These are phyloP conservation scores for Phrynocephalus forsythii DNA, from an alignment of 2,797 vertebrate genomes.

Conservation along the genomic window DNA sequence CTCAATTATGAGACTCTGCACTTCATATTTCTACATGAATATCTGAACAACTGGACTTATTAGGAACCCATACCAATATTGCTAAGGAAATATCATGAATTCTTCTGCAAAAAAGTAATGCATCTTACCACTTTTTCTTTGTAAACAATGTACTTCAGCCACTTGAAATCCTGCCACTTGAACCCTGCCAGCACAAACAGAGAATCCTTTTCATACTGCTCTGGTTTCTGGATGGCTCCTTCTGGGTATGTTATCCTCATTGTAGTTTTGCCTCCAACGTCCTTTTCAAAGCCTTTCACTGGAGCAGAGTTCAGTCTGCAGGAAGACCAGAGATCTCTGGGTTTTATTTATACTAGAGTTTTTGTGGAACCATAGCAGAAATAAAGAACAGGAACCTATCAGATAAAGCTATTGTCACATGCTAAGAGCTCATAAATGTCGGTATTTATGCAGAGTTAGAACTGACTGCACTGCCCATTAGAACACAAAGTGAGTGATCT, in stretches of 20 bases:
- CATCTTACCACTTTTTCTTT: constrained; percentile 93
- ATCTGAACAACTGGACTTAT: constrained; percentile 1
- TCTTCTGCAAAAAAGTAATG: not conserved
- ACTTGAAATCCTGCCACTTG: constrained; percentile 97
- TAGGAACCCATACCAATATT: not conserved
- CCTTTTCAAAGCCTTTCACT: constrained; percentile 88
- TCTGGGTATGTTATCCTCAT: constrained; percentile 97
- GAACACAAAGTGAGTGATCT: too few relatives aligned
- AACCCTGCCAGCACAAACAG: constrained; percentile 97
- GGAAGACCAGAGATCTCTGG: constrained; percentile 59
- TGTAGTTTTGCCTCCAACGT: constrained; percentile 96
- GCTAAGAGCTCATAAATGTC: not conserved
- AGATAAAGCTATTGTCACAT: not conserved
- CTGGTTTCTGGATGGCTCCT: constrained; percentile 92
- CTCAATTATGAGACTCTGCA: not conserved
- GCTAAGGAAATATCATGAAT: not conserved
- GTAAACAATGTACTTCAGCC: constrained; percentile 95
- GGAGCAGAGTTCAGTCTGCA: constrained; percentile 94
- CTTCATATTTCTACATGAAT: not conserved
- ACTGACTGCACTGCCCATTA: not conserved
- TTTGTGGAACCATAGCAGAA: not conserved
- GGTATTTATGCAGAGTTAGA: not conserved
- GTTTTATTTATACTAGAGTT: constrained; percentile 29
- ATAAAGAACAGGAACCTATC: not conserved
- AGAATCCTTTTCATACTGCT: constrained; percentile 92